Percentiles rank a stretch among this genome's conserved stretches.
phyloP scores from a whole-genome alignment of 1,140 invertebrate genomes.

The Pteromalus puparum region DNA sequence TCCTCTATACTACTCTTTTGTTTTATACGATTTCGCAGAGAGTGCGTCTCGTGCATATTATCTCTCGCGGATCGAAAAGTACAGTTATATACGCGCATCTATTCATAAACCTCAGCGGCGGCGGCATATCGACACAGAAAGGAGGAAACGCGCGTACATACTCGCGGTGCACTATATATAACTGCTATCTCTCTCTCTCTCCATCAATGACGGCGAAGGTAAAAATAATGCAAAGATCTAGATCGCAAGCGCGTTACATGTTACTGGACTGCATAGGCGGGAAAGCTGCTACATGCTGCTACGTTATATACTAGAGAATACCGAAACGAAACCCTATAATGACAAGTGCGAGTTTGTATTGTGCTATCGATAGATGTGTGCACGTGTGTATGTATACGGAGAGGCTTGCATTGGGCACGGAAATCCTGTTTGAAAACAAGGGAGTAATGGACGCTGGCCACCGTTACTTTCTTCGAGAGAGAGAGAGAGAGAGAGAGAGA shows the following conservation, averaged over 20 bases:
- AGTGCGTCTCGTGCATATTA: no score
- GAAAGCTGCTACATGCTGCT: slow-evolving; percentile 9
- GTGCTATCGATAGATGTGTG: neutral
- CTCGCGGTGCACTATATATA: neutral
- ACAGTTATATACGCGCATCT: neutral
- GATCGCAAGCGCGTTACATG: slow-evolving; percentile 22
- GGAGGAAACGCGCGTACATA: neutral
- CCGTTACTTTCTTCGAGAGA: slow-evolving; percentile 30
- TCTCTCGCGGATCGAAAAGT: neutral
- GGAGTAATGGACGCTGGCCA: slow-evolving; percentile 8
- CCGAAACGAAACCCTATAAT: slow-evolving; percentile 48
- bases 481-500: no score
- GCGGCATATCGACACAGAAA: neutral
- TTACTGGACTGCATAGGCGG: no score
- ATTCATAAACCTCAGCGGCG: neutral
- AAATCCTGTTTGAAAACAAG: slow-evolving; percentile 49
- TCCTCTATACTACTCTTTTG: neutral
- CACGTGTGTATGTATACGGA: neutral
- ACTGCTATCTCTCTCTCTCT: neutral
- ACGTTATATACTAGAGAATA: slow-evolving; percentile 23
- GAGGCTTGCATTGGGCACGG: neutral
- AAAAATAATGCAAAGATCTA: slow-evolving; percentile 49
- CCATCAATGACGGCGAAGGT: slow-evolving; percentile 28
- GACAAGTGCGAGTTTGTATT: neutral
- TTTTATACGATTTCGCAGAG: no score